A percentile compares a stretch with the other conserved stretches of the same genome.
These are phyloP conservation scores for Oplegnathus fasciatus DNA, from an alignment of 2,113 vertebrate genomes.

Conservation along the genomic window DNA sequence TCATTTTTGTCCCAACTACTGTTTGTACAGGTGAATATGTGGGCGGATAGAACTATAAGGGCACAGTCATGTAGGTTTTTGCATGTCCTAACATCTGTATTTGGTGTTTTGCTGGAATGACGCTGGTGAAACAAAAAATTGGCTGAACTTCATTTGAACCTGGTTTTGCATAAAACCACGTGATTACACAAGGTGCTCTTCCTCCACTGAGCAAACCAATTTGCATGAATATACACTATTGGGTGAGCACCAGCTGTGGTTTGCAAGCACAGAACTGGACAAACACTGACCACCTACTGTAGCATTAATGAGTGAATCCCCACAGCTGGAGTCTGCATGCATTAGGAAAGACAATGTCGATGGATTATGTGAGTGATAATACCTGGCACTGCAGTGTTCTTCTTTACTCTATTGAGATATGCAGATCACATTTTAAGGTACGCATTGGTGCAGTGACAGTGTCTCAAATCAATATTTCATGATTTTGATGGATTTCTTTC, in stretches of 20 bases:
- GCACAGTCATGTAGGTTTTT: background rate
- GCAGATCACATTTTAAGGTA: background rate
- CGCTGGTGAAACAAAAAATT: background rate
- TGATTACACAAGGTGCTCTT: constrained; percentile 37
- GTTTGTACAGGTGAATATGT: background rate
- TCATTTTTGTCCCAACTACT: background rate
- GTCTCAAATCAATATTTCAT: background rate
- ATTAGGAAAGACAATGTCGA: background rate
- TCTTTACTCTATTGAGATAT: constrained; percentile 2
- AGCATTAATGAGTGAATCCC: constrained; percentile 13
- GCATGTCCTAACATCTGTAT: background rate
- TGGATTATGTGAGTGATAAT: constrained; percentile 1
- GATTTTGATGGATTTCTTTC: background rate
- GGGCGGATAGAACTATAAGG: background rate
- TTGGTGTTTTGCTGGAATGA: background rate
- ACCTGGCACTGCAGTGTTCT: background rate
- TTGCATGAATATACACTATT: constrained; percentile 43
- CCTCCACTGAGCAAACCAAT: constrained; percentile 39
- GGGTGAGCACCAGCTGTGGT: constrained; percentile 43
- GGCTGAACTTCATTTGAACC: constrained; percentile 62
- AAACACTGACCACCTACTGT: constrained; percentile 22
- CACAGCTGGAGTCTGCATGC: background rate
- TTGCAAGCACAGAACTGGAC: constrained; percentile 5
- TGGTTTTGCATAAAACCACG: constrained; percentile 27
- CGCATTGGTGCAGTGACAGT: background rate